Percentiles rank a stretch among this genome's conserved stretches.
Evolutionary conservation across 1,140 invertebrate genomes (phyloP).

Genomic region (Bemisia tabaci): DNA sequence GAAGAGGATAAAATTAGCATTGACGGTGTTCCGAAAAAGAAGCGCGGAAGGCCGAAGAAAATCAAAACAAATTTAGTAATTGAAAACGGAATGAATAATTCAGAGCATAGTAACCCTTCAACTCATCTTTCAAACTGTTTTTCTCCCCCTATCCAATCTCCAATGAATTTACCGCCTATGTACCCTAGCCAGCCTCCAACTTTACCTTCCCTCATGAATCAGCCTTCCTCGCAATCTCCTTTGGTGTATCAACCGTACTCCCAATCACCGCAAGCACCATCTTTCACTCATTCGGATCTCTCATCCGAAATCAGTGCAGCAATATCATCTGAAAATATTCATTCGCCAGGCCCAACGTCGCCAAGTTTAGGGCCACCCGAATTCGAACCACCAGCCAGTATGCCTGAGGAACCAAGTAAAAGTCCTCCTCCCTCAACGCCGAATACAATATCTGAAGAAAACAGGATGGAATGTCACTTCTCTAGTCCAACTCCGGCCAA

Average conservation of each 20-base stretch:
- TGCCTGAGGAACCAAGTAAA: conserved; percentile 35
- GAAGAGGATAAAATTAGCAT: conserved; percentile 13
- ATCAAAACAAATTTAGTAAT: conserved; percentile 40
- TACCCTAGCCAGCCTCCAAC: conserved; percentile 34
- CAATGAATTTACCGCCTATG: conserved; percentile 32
- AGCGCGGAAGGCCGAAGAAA: conserved; percentile 71
- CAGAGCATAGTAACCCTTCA: conserved; percentile 24
- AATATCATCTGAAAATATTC: conserved; percentile 50
- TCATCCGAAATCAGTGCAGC: conserved; percentile 62
- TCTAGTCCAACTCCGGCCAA: conserved; percentile 34
- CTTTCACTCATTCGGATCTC: conserved; percentile 55
- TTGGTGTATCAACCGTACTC: conserved; percentile 27
- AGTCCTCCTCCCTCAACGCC: conserved; percentile 19
- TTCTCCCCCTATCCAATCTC: conserved; percentile 37
- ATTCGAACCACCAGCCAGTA: conserved; percentile 55
- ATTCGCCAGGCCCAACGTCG: conserved; percentile 44
- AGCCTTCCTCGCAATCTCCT: conserved; percentile 24
- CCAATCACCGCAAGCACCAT: conserved; percentile 39
- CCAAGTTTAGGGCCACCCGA: conserved; percentile 53
- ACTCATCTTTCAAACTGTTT: conserved; percentile 35
- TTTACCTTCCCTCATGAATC: conserved; percentile 25
- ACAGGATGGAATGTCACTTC: conserved; percentile 35
- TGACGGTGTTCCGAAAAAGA: conserved; percentile 53
- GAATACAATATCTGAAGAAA: conserved; percentile 16
- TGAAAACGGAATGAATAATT: conserved; percentile 13